Evolutionary conservation across 2,113 vertebrate species (phyloP).

Genomic region (Toxotes jaculatrix): DNA sequence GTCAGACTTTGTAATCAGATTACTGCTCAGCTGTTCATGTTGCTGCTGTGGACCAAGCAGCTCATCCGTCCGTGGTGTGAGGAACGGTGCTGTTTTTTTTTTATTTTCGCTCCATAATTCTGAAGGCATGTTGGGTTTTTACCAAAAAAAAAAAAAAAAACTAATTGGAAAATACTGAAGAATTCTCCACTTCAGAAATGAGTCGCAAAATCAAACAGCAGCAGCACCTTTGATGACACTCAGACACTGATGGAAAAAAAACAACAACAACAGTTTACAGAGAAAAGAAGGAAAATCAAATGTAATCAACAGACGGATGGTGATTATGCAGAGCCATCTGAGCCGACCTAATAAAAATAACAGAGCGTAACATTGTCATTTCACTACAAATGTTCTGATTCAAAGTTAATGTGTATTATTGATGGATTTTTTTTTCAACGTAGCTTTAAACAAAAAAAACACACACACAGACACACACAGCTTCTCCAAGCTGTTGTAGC

Average conservation of each 20-base stretch:
- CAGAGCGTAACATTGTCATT: neutral
- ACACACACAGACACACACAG: conserved; percentile 4
- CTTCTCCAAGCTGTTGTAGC: conserved; percentile 63
- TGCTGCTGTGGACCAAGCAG: neutral
- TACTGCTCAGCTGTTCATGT: neutral
- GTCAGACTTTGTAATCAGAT: no score
- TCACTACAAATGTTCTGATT: conserved; percentile 20
- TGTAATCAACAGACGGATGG: conserved; percentile 13
- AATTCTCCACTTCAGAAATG: neutral
- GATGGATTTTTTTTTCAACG: conserved; percentile 18
- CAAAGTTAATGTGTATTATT: conserved; percentile 27
- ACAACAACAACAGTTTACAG: neutral
- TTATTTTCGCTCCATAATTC: neutral
- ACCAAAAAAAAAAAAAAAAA: neutral
- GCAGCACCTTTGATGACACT: conserved; percentile 3
- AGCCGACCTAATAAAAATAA: neutral
- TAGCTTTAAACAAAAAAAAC: neutral
- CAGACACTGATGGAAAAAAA: no score
- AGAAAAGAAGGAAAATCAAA: neutral
- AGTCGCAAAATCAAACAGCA: neutral
- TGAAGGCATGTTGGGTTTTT: neutral
- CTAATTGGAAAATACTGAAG: neutral
- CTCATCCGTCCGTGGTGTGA: neutral
- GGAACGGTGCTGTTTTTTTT: neutral
- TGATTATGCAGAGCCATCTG: neutral